Evolutionary conservation across 2,113 vertebrate genomes (phyloP).

Genomic region (Gobiocypris rarus): DNA sequence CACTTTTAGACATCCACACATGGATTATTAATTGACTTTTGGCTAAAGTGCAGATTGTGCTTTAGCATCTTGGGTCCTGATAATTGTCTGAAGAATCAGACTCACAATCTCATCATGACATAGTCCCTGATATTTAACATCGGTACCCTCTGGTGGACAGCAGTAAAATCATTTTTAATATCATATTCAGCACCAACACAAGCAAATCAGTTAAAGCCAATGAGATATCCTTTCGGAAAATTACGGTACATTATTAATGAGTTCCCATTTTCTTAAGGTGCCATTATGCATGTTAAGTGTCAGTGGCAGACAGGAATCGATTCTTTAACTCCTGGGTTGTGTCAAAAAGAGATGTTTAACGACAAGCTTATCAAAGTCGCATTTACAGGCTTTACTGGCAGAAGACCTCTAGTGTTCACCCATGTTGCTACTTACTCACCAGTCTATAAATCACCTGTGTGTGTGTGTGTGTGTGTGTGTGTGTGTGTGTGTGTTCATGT

Average conservation of each 20-base stretch:
- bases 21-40: conserved; percentile 1
- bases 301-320: not conserved
- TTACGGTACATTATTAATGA: not conserved
- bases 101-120: not conserved
- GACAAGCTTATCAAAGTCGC: not conserved
- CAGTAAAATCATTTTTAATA: not conserved
- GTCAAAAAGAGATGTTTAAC: not conserved
- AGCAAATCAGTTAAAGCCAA: conserved; percentile 6
- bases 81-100: not conserved
- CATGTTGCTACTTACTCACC: not conserved
- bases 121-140: not conserved
- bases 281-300: conserved; percentile 23
- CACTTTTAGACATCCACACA: not conserved
- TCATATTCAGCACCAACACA: not conserved
- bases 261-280: not conserved
- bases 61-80: conserved; percentile 12
- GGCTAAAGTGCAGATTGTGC: conserved; percentile 34
- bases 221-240: not conserved
- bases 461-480: too few species aligned
- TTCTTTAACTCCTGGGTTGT: too few species aligned
- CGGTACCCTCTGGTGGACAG: not conserved
- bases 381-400: not conserved
- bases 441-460: not conserved
- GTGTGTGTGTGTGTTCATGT: too few species aligned
- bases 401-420: not conserved